Evolutionary conservation across 53 echinoderm and acorn worm genomes (phyloP), one percentile per base, ranked within the genome.

Genomic region (Holothuria scabra): DNA sequence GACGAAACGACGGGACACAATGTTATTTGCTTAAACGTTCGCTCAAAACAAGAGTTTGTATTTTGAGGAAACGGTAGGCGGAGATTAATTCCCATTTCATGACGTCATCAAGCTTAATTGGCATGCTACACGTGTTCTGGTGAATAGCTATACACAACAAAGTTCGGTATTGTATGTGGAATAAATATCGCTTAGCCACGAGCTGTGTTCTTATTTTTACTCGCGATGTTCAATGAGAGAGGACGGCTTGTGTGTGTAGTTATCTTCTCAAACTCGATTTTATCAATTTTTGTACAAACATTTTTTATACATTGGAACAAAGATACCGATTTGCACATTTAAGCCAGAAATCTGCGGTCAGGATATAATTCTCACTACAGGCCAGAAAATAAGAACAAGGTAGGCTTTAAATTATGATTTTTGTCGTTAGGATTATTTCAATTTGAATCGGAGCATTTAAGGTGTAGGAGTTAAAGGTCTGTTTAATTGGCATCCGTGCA

Each of bases 101-200:
- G 72, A 72, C 72, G 72, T 72, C 72, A 72, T 72, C 48, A 72
- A 44, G 46, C 72, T 72, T 72, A 72, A 72, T 72, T 72, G 72
- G 72, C 48, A 72, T 72, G 46, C 72, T 72, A 72, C 72, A 72
- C 72, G 72, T 72, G 72, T 72, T 72, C 72, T 20, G 49, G 23
- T 22, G 72, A 72, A 72, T 72, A 48, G 72, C 72, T 72, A 44
- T 72, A 72, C 72, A 72, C 72, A 72, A 44, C 72, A 72, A 44
- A 44, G 72, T 25, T 72, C 26, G 16, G 72, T 13, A 19, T 48
- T 72, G 48, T 72, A 72, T 48, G 48, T 46, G 72, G 46, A 23
- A 72, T 72, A 72, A 72, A 72, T 72, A 72, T 38, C 72, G 46
- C 26, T 44, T 41, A 72, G 46, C 34, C 46, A 46, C 2, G 46